Conservation (phyloP, 2,888 invertebrate species). For the Leptopterna dolabrata region DNA sequence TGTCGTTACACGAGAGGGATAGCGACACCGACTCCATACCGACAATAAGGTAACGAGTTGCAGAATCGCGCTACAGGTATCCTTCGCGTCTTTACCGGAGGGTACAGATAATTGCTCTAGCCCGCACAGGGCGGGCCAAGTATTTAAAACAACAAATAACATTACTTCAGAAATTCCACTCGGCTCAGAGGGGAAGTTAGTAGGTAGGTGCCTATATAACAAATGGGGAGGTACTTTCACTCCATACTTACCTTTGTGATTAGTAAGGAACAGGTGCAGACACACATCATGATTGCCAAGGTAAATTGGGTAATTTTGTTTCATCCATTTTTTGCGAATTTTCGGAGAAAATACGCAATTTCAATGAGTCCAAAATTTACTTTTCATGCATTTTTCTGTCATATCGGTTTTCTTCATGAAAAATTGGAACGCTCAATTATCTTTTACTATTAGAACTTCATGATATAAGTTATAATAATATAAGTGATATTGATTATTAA, state of each 20-base stretch:
- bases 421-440: no score
- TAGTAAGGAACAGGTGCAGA: background rate
- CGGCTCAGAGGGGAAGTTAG: background rate
- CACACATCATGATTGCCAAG: background rate
- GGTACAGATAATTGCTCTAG: background rate
- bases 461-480: no score
- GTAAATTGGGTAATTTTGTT: background rate
- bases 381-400: no score
- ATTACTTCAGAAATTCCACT: background rate
- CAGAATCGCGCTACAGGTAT: no score
- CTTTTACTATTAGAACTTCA: no score
- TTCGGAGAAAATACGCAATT: background rate
- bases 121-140: background rate
- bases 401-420: no score
- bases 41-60: no score
- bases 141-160: background rate
- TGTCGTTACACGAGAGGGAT: no score
- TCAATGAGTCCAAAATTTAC: no score
- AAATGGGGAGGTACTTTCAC: background rate
- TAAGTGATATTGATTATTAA: no score
- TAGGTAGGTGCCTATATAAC: background rate
- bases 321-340: background rate
- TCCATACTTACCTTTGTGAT: background rate
- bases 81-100: background rate
- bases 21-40: no score